phyloP scores from a whole-genome alignment of 1,140 invertebrate species.

The Atta colombica region DNA sequence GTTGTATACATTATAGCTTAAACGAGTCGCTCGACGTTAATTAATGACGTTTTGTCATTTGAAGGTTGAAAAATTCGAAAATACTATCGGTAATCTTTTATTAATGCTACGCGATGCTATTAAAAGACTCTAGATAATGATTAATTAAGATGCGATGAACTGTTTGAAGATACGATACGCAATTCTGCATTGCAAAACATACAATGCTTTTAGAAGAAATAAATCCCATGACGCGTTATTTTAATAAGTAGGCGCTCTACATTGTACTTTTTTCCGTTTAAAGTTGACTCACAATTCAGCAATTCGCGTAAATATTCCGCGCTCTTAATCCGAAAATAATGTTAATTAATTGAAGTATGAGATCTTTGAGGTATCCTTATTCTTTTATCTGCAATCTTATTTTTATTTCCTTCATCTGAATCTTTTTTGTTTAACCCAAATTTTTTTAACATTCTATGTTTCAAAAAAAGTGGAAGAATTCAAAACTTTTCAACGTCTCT shows the following conservation, averaged over 20 bases:
- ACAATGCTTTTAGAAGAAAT: background rate
- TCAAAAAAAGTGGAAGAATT: no score
- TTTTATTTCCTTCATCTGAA: no score
- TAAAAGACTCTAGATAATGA: background rate
- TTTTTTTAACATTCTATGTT: no score
- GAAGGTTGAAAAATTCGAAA: background rate
- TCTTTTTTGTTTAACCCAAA: no score
- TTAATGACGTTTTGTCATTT: background rate
- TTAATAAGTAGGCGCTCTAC: background rate
- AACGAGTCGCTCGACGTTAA: background rate
- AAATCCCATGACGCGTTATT: background rate
- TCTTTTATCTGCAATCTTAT: no score
- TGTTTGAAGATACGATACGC: background rate
- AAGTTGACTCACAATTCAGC: background rate
- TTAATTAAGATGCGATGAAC: background rate
- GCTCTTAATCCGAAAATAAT: background rate
- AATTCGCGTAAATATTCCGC: background rate
- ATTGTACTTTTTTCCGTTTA: background rate
- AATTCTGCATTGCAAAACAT: background rate
- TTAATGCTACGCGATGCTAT: background rate
- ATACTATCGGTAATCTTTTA: background rate
- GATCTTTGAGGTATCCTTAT: background rate
- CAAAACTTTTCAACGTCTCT: no score
- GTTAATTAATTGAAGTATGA: background rate
- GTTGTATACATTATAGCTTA: background rate